Evolutionary conservation across 2,797 vertebrate genomes (phyloP).

Genomic region (Enteromius anoplus): DNA sequence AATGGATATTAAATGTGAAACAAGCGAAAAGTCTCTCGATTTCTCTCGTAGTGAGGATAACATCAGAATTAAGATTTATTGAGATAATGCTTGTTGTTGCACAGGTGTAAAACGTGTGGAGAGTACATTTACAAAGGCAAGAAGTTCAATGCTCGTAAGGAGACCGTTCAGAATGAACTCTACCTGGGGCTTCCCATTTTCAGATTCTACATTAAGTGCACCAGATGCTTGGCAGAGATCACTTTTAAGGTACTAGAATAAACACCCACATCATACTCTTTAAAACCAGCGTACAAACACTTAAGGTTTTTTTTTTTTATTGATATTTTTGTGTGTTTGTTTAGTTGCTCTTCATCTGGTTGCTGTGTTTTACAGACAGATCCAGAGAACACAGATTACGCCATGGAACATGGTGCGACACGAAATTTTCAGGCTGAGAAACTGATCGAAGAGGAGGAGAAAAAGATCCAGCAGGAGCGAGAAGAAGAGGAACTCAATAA

Average conservation of each 20-base stretch:
- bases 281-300: not conserved
- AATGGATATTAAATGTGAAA: not conserved
- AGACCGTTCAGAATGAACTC: slow-evolving; percentile 89
- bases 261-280: not conserved
- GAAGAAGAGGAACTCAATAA: slow-evolving; percentile 98
- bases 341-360: not conserved
- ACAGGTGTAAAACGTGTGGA: slow-evolving; percentile 94
- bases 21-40: not conserved
- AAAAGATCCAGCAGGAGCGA: slow-evolving; percentile 86
- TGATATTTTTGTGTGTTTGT: not conserved
- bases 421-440: slow-evolving; percentile 97
- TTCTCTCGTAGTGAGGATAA: not conserved
- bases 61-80: not conserved
- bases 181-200: slow-evolving; percentile 96
- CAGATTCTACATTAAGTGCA: slow-evolving; percentile 99
- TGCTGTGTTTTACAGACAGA: slow-evolving; percentile 80
- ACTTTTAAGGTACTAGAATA: slow-evolving; percentile 88
- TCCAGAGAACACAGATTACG: slow-evolving; percentile 95
- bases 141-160: slow-evolving; percentile 96
- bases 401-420: slow-evolving; percentile 94
- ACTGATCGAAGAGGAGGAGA: slow-evolving; percentile 93
- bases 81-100: slow-evolving; percentile 7
- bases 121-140: slow-evolving; percentile 99
- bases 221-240: slow-evolving; percentile 94
- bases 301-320: not conserved